Evolutionary conservation across 2,888 invertebrate species (phyloP), one percentile per base, ranked within the genome.

Genomic region (Tyria jacobaeae): DNA sequence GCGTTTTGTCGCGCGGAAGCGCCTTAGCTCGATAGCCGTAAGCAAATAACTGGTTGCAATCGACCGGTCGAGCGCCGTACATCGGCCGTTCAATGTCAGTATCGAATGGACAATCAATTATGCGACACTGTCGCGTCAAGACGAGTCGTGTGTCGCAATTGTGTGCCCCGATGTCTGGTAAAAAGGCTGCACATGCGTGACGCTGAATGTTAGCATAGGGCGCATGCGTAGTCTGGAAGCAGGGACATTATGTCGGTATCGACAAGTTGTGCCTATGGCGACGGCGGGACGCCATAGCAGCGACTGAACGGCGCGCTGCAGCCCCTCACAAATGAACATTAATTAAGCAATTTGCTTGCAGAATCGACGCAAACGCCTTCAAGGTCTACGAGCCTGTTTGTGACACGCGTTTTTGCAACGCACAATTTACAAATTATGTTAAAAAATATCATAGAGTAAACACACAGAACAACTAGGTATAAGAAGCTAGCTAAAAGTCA

Each of bases 71-170:
- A 72, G 85, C 84, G 88, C 73, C 83, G 86, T 77, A 83, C 87
- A 87, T 85, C 75, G 81, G 75, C 77, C 84, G 84, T 87, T 89
- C 93, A 94, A 93, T 94, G 92, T 92, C 93, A 92, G 89, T 90
- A 92, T 89, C 86, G 91, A 89, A 86, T 88, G 90, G 88, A 86
- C 91, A 88, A 92, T 91, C 88, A 92, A 91, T 92, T 91, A 92
- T 89, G 91, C 89, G 92, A 92, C 91, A 90, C 72, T 81, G 85
- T 79, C 79, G 81, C 81, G 82, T 80, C 83, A 87, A 88, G 89
- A 89, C 82, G 88, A 88, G 84, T 79, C 85, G 88, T 79, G 82
- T 89, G 89, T 88, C 87, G 89, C 88, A 84, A 87, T 76, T 84
- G 76, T 75, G 81, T 64, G 80, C 78, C 79, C 70, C 79, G 82